phyloP scores from a whole-genome alignment of 2,113 vertebrate genomes.

The Coptodon bakossiorum region DNA sequence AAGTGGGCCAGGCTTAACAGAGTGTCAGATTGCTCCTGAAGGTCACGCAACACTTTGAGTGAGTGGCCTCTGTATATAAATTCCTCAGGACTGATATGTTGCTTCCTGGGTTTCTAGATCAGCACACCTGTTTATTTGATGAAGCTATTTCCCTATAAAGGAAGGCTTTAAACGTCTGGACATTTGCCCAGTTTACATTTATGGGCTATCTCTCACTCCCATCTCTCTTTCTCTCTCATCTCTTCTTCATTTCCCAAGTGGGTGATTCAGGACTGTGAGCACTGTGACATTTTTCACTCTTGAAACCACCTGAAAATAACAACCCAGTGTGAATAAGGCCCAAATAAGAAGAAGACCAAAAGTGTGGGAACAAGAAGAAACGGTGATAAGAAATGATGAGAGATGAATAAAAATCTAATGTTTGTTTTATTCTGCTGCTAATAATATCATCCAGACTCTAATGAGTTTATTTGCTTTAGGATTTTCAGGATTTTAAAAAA shows the following conservation, averaged over 20 bases:
- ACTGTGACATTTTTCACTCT: conserved; percentile 59
- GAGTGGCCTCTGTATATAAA: conserved; percentile 26
- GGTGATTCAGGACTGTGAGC: conserved; percentile 56
- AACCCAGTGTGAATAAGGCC: conserved; percentile 19
- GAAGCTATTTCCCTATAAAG: conserved; percentile 64
- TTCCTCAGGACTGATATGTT: conserved; percentile 17
- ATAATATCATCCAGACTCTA: neutral
- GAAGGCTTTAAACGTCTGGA: conserved; percentile 65
- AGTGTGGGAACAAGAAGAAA: neutral
- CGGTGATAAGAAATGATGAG: conserved; percentile 5
- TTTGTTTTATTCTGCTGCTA: neutral
- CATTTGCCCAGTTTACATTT: conserved; percentile 65
- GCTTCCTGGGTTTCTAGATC: conserved; percentile 51
- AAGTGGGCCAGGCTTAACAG: conserved; percentile 45
- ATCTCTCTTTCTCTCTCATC: conserved; percentile 45
- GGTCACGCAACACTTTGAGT: conserved; percentile 35
- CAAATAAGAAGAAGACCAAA: neutral
- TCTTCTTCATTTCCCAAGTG: conserved; percentile 72
- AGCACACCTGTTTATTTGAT: conserved; percentile 65
- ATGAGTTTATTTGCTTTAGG: neutral
- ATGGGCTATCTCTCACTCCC: conserved; percentile 61
- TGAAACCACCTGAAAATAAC: conserved; percentile 56
- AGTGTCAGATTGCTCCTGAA: conserved; percentile 45
- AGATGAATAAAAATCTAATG: neutral
- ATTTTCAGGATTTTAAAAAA: neutral